phyloP scores from a whole-genome alignment of 2,113 vertebrate species.

The Bungarus multicinctus region DNA sequence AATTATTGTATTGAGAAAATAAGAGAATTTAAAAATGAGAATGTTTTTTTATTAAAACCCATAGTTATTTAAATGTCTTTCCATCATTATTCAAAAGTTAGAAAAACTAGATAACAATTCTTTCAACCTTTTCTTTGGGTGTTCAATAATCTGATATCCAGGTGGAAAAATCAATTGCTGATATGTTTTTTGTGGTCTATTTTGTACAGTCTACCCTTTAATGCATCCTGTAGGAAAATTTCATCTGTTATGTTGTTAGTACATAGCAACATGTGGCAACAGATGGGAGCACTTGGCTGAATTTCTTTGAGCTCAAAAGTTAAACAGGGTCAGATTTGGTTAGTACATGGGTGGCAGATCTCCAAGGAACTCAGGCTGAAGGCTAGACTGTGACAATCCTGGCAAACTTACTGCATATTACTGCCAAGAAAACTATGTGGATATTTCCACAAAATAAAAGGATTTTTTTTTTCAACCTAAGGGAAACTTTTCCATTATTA shows the following conservation, averaged over 20 bases:
- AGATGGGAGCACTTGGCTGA: neutral
- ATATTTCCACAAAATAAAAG: neutral
- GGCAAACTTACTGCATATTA: neutral
- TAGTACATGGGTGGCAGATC: neutral
- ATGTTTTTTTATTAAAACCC: slow-evolving; percentile 43
- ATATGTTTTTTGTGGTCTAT: neutral
- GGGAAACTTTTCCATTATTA: neutral
- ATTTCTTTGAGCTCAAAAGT: neutral
- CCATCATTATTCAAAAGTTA: slow-evolving; percentile 40
- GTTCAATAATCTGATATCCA: slow-evolving; percentile 44
- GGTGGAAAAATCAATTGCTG: slow-evolving; percentile 40
- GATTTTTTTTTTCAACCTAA: neutral
- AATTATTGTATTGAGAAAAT: slow-evolving; percentile 27
- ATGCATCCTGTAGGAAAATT: neutral
- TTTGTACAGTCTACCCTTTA: slow-evolving; percentile 22
- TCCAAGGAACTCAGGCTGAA: neutral
- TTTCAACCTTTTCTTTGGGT: neutral
- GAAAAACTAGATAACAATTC: slow-evolving; percentile 31
- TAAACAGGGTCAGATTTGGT: neutral
- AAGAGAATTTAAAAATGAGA: slow-evolving; percentile 27
- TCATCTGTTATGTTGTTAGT: neutral
- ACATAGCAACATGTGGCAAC: neutral
- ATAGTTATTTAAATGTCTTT: slow-evolving; percentile 8
- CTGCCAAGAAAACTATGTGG: neutral
- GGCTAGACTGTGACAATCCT: neutral